Base-by-base conservation (phyloP, 2,888 invertebrate species). In the Esperia sulphurella region DNA sequence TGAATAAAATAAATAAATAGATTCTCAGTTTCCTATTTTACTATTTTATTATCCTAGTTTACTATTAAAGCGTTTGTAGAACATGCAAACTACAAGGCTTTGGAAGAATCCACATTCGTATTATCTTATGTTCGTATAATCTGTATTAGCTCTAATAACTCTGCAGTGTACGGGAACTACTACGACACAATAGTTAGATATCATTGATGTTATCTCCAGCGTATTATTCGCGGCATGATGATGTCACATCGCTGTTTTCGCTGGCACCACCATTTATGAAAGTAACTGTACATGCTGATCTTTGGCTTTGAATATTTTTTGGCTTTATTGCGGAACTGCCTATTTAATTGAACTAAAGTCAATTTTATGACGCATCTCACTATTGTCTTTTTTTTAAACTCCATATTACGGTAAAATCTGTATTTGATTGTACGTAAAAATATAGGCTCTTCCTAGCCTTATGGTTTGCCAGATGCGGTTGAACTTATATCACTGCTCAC, bases 161-260 rank as follows among this genome's bases (percentile, higher is more conserved):
- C 31, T 31, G 31, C 31, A 10, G 8, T 7, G 10, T 35, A 35
- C 35, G 6, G 35, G 35, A n/a, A 35, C 35, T n/a, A n/a, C 35
- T 21, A 21, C 21, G 39, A 12, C 29, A 30, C 41, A 41, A 41
- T 42, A 43, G 21, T 21, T 45, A 48, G 43, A 53, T 39, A 53
- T 43, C 43, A 43, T 45, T 52, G 59, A 56, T 58, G 61, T 68
- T 70, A 71, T 73, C 71, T 72, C 61, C 52, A 52, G 59, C 56
- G 62, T 58, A 66, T 74, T 75, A 75, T 75, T 74, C 70, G 70
- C 63, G 57, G 63, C 61, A 59, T 58, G 67, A 58, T 79, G 79
- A 77, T 74, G 71, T 79, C 78, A 75, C 63, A 64, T 60, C 57
- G 59, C 58, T 58, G 63, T 65, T 69, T 66, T 75, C 63, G 60